Evolutionary conservation across 2,113 vertebrate species (phyloP).

Genomic region (Brachyistius frenatus): DNA sequence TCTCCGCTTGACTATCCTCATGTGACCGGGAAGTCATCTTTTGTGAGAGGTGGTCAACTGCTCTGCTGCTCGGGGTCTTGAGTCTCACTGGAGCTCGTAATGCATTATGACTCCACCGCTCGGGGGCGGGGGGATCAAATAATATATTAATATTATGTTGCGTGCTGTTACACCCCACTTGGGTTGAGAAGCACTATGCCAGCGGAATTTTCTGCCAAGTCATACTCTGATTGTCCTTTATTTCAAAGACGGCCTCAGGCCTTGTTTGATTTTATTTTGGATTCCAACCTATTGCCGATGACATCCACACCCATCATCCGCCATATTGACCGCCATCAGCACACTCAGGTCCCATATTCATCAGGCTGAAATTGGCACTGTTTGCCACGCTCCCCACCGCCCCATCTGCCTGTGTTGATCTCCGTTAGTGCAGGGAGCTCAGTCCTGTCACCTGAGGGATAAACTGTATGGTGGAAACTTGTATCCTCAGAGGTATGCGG

Average conservation of each 20-base stretch:
- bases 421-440: conserved; percentile 4
- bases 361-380: conserved; percentile 24
- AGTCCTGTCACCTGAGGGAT: conserved; percentile 67
- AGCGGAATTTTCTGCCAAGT: conserved; percentile 63
- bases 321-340: conserved; percentile 40
- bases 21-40: conserved; percentile 55
- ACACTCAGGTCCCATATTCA: conserved; percentile 8
- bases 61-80: conserved; percentile 41
- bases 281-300: conserved; percentile 50
- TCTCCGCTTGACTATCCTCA: conserved; percentile 27
- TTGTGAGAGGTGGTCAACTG: conserved; percentile 63
- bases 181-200: conserved; percentile 53
- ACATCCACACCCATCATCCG: conserved; percentile 46
- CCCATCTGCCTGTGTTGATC: conserved; percentile 6
- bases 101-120: conserved; percentile 59
- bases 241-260: conserved; percentile 20
- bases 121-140: conserved; percentile 59
- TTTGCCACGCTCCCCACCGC: conserved; percentile 10
- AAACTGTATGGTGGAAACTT: conserved; percentile 53
- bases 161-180: conserved; percentile 58
- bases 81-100: conserved; percentile 55
- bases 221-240: conserved; percentile 36
- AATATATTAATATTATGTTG: conserved; percentile 70
- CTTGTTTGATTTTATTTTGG: conserved; percentile 59
- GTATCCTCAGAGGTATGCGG: conserved; percentile 55